Conservation (phyloP, 2,113 vertebrate genomes). For the Callospermophilus lateralis region DNA sequence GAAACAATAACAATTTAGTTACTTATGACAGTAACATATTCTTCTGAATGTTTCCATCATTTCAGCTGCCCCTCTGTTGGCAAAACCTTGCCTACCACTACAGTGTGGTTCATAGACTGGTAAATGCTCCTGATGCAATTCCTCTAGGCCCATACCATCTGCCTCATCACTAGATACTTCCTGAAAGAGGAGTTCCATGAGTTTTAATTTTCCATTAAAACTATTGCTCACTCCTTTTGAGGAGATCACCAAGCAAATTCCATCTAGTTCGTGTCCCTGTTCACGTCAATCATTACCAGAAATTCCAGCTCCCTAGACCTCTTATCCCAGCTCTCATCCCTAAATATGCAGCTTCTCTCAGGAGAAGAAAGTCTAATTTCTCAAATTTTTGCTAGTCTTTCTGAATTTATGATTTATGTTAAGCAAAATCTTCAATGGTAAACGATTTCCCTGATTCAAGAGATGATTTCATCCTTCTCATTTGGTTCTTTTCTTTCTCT, state of each 20-base stretch:
- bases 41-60: background rate
- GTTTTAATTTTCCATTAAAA: background rate
- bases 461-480: no score
- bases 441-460: background rate
- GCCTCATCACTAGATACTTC: background rate
- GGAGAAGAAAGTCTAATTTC: background rate
- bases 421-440: background rate
- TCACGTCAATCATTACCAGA: background rate
- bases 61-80: background rate
- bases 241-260: background rate
- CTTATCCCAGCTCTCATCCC: no score
- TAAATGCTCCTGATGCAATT: background rate
- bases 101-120: background rate
- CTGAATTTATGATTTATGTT: background rate
- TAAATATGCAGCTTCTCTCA: background rate
- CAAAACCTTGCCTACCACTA: background rate
- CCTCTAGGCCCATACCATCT: no score
- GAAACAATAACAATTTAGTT: background rate
- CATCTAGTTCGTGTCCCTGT: background rate
- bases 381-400: background rate
- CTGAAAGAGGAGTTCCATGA: background rate
- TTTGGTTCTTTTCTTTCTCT: background rate
- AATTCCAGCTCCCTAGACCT: accelerated
- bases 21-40: background rate
- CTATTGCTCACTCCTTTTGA: background rate